Conservation (phyloP, 2,888 invertebrate genomes). For the Seira ritae region DNA sequence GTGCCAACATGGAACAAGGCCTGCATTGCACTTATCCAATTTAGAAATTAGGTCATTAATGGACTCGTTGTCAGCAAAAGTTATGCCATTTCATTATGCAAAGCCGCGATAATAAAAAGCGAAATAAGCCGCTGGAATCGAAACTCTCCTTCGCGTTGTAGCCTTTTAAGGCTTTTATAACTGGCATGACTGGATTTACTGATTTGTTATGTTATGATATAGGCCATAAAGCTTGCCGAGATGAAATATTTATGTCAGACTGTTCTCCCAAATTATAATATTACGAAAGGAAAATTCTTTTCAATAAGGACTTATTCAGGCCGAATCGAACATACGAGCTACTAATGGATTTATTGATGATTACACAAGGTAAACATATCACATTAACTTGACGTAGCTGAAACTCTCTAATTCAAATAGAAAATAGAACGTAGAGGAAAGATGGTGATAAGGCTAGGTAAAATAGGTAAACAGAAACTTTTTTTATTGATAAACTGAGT, state of each 20-base stretch:
- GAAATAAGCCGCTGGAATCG: too few relatives aligned
- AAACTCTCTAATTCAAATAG: neutral
- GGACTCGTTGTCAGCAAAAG: slow-evolving; percentile 3
- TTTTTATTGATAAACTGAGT: slow-evolving; percentile 9
- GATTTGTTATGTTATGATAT: neutral
- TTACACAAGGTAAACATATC: neutral
- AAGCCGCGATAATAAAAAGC: neutral
- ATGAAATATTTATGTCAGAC: neutral
- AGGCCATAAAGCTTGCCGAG: neutral
- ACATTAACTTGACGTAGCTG: neutral
- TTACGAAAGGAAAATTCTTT: neutral
- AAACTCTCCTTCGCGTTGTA: too few relatives aligned
- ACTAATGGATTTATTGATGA: slow-evolving; percentile 11
- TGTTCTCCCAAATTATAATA: too few relatives aligned
- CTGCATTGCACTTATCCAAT: neutral
- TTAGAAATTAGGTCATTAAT: slow-evolving; percentile 3
- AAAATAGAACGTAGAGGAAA: neutral
- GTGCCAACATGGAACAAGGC: neutral
- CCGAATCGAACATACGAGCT: neutral
- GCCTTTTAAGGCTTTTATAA: neutral
- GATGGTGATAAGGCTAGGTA: neutral
- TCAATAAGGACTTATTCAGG: neutral
- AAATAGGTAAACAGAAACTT: neutral
- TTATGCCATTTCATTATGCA: slow-evolving; percentile 8
- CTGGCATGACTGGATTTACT: neutral